phyloP scores from a whole-genome alignment of 2,888 invertebrate species.

The Didymodactylos carnosus region DNA sequence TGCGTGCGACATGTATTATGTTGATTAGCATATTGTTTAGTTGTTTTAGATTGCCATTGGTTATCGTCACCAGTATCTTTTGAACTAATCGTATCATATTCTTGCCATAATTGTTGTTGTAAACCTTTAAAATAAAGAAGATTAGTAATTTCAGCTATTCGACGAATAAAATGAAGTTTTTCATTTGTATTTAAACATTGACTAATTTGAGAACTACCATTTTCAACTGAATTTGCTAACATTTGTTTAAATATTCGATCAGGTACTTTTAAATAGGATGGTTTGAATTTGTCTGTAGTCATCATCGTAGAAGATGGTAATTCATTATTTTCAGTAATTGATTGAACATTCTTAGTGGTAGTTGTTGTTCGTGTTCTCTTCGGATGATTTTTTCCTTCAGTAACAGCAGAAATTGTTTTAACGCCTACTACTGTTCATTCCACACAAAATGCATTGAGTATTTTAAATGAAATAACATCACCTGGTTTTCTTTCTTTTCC shows the following conservation, averaged over 20 bases:
- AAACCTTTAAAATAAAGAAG: background rate
- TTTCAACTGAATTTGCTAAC: background rate
- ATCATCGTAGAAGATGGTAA: too few relatives aligned
- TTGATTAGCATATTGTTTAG: background rate
- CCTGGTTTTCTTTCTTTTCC: too few relatives aligned
- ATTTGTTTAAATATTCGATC: background rate
- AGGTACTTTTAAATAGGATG: background rate
- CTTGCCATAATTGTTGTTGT: background rate
- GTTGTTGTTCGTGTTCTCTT: background rate
- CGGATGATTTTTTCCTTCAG: too few relatives aligned
- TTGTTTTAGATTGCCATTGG: background rate
- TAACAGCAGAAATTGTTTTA: too few relatives aligned
- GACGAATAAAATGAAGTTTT: background rate
- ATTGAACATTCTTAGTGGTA: background rate
- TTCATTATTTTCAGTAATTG: background rate
- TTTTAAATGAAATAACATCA: too few relatives aligned
- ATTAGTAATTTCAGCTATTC: background rate
- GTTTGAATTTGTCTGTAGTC: background rate
- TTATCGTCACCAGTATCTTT: too few relatives aligned
- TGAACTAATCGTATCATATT: background rate
- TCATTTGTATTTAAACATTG: background rate
- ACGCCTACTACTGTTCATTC: too few relatives aligned
- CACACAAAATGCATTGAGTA: too few relatives aligned
- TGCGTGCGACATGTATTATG: background rate
- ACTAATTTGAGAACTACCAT: background rate